Base-by-base conservation (phyloP, 2,888 invertebrate genomes). In the Biston stratarius region DNA sequence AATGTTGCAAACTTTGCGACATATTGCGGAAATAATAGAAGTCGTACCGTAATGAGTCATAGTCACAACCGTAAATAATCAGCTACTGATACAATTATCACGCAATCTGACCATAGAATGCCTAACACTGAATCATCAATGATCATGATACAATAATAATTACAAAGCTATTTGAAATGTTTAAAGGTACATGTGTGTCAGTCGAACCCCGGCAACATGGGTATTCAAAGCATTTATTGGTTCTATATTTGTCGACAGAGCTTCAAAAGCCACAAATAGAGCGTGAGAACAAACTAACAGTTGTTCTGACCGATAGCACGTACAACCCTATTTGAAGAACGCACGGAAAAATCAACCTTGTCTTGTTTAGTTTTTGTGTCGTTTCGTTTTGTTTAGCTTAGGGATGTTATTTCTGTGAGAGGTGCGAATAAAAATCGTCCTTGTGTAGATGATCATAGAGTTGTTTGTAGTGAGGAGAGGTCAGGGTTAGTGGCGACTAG, bases 191-290 rank as follows among this genome's bases (percentile, higher is more conserved):
- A 48, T 58, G 66, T 67, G 9, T 24, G 24, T 24, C 64, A 61
- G 49, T 47, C 60, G 47, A 68, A 68, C 71, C 63, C 63, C 55
- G 64, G 76, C 79, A 76, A 75, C 76, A 70, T 60, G 74, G 62
- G 65, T 68, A 73, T 76, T 80, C 77, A 79, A 81, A 83, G 79
- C 77, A 78, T 83, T 79, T 79, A 82, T 79, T 77, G 77, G 76
- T 75, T 74, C 73, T 77, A 77, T 81, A 78, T 80, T 81, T 79
- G 74, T 79, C 77, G 76, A 81, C 79, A 79, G 74, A 74, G 79
- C 82, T 81, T 82, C 82, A 77, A 81, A 82, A 83, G 75, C 78
- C 77, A 83, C 85, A 87, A 88, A 87, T 83, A 84, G 87, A 86
- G 81, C 86, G 85, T 86, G 87, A 84, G 89, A 87, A 86, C 83